A percentile compares a stretch with the other conserved stretches of the same genome.
phyloP scores from a whole-genome alignment of 2,797 vertebrate species.

The Sebastes oblongus region DNA sequence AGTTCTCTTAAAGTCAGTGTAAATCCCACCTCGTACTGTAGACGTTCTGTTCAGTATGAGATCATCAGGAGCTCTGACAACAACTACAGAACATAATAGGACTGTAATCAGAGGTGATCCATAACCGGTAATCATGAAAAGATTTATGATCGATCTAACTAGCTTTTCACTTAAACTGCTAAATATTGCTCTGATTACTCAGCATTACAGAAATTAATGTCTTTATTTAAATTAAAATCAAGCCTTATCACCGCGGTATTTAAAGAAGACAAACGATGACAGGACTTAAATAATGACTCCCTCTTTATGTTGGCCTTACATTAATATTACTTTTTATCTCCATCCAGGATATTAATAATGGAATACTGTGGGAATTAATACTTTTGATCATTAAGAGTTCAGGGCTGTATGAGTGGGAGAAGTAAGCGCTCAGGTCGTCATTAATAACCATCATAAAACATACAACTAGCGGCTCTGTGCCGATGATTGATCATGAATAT shows the following conservation, averaged over 20 bases:
- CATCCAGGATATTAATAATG: constrained; percentile 84
- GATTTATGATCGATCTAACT: constrained; percentile 73
- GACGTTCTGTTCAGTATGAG: no score
- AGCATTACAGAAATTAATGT: constrained; percentile 77
- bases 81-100: no score
- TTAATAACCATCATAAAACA: constrained; percentile 75
- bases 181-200: constrained; percentile 80
- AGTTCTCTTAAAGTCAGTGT: no score
- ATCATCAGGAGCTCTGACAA: no score
- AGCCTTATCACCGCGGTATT: constrained; percentile 77
- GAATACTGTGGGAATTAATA: constrained; percentile 76
- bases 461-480: constrained; percentile 27
- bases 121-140: constrained; percentile 49
- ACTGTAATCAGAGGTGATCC: constrained; percentile 27
- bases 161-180: constrained; percentile 60
- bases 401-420: constrained; percentile 58
- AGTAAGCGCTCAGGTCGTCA: constrained; percentile 55
- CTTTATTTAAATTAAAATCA: constrained; percentile 78
- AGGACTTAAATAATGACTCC: constrained; percentile 75
- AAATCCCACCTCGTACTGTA: no score
- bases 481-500: constrained; percentile 70
- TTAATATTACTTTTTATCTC: constrained; percentile 78
- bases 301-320: constrained; percentile 76
- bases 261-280: constrained; percentile 80
- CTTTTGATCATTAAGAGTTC: constrained; percentile 79